Evolutionary conservation across 2,888 invertebrate species (phyloP).

Genomic region (Incurvaria masculella): DNA sequence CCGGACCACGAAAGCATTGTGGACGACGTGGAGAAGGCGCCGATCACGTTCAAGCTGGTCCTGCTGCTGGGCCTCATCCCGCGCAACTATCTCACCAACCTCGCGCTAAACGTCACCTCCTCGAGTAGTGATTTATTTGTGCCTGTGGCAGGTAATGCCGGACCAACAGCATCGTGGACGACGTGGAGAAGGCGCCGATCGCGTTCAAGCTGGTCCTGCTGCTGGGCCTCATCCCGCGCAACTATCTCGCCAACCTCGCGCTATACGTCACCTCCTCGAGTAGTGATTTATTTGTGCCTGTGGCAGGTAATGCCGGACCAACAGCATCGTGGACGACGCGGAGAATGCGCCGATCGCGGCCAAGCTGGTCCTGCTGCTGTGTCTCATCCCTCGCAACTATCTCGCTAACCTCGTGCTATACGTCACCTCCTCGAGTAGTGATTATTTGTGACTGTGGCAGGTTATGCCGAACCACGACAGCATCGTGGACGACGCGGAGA

Average conservation of each 20-base stretch:
- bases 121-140: no score
- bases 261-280: no score
- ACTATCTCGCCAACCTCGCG: no score
- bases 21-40: conserved; percentile 46
- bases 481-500: conserved; percentile 44
- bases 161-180: conserved; percentile 45
- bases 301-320: conserved; percentile 77
- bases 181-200: no score
- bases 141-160: conserved; percentile 70
- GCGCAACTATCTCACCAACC: conserved; percentile 40
- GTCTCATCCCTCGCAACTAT: conserved; percentile 47
- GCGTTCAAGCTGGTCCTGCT: conserved; percentile 28
- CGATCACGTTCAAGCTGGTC: conserved; percentile 57
- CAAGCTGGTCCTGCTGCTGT: conserved; percentile 51
- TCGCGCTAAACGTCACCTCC: conserved; percentile 36
- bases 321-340: conserved; percentile 47
- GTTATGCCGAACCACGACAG: conserved; percentile 78
- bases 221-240: conserved; percentile 24
- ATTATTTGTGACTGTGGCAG: conserved; percentile 26
- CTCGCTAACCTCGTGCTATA: conserved; percentile 41
- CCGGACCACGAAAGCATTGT: conserved; percentile 67
- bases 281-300: conserved; percentile 1
- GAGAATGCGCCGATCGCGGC: conserved; percentile 58
- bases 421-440: conserved; percentile 25
- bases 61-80: conserved; percentile 53